Evolutionary conservation across 2,797 vertebrate genomes (phyloP).

Genomic region (Protonibea diacanthus): DNA sequence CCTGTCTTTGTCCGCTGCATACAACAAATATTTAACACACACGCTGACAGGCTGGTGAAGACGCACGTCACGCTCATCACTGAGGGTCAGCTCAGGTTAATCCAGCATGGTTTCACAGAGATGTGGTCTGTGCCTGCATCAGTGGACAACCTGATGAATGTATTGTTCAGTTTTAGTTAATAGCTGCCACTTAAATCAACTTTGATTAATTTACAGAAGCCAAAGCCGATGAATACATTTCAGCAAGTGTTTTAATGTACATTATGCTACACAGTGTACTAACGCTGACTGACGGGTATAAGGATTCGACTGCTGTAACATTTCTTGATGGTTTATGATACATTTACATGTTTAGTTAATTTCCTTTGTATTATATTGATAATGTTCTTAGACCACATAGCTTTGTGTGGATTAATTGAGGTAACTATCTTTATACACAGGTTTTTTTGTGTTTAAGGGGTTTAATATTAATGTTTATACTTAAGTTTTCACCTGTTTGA

Average conservation of each 20-base stretch:
- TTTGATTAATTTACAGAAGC: constrained; percentile 38
- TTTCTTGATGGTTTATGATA: not conserved
- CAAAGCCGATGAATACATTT: constrained; percentile 26
- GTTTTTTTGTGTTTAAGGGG: not conserved
- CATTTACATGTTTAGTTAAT: not conserved
- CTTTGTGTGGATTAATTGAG: not conserved
- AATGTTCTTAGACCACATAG: not conserved
- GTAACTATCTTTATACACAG: not conserved
- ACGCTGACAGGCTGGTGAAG: constrained; percentile 12
- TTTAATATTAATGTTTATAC: not conserved
- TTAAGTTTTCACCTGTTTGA: not conserved
- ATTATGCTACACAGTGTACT: not conserved
- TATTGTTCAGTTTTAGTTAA: constrained; percentile 26
- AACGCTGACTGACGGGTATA: not conserved
- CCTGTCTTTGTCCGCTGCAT: not conserved
- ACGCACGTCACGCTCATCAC: constrained; percentile 27
- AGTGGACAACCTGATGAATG: constrained; percentile 43
- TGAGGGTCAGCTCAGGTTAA: constrained; percentile 61
- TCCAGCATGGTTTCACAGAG: constrained; percentile 49
- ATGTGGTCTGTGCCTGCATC: constrained; percentile 27
- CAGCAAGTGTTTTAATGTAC: constrained; percentile 13
- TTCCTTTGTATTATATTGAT: not conserved
- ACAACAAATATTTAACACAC: not conserved
- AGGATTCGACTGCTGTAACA: not conserved
- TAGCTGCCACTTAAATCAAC: constrained; percentile 39